phyloP scores from a whole-genome alignment of 2,797 vertebrate species.

The Coranthus polyacanthus region DNA sequence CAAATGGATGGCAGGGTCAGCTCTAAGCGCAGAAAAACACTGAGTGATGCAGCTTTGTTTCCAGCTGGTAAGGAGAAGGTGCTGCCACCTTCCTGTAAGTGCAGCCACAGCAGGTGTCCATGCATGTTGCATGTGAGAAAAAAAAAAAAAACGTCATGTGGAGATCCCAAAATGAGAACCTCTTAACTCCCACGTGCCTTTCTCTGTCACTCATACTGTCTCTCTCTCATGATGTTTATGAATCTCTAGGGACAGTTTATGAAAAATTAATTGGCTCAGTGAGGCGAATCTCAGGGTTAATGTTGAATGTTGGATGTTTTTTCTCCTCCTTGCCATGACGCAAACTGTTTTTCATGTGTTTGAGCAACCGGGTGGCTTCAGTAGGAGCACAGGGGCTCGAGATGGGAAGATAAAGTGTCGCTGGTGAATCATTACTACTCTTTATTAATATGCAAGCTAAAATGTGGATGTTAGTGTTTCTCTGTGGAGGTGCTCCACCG shows the following conservation, averaged over 20 bases:
- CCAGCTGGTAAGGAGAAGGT: slow-evolving; percentile 81
- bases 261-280: slow-evolving; percentile 88
- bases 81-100: slow-evolving; percentile 77
- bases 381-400: slow-evolving; percentile 29
- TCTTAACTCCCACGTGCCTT: not conserved
- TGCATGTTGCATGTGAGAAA: slow-evolving; percentile 75
- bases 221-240: slow-evolving; percentile 83
- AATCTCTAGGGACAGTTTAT: slow-evolving; percentile 89
- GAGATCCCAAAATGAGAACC: slow-evolving; percentile 6
- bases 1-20: slow-evolving; percentile 87
- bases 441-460: slow-evolving; percentile 70
- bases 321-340: slow-evolving; percentile 19
- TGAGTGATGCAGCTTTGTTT: slow-evolving; percentile 75
- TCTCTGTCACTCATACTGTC: slow-evolving; percentile 10
- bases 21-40: slow-evolving; percentile 44
- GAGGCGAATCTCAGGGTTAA: slow-evolving; percentile 83
- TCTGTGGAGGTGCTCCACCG: slow-evolving; percentile 63
- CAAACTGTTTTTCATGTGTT: slow-evolving; percentile 63
- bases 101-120: slow-evolving; percentile 81
- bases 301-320: slow-evolving; percentile 65
- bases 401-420: slow-evolving; percentile 24
- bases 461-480: slow-evolving; percentile 57
- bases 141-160: slow-evolving; percentile 79
- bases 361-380: slow-evolving; percentile 28
- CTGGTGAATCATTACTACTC: slow-evolving; percentile 68